Percentiles rank a stretch among this genome's conserved stretches.
Evolutionary conservation across 2,888 invertebrate genomes (phyloP).

Genomic region (Pyrochroa serraticornis): DNA sequence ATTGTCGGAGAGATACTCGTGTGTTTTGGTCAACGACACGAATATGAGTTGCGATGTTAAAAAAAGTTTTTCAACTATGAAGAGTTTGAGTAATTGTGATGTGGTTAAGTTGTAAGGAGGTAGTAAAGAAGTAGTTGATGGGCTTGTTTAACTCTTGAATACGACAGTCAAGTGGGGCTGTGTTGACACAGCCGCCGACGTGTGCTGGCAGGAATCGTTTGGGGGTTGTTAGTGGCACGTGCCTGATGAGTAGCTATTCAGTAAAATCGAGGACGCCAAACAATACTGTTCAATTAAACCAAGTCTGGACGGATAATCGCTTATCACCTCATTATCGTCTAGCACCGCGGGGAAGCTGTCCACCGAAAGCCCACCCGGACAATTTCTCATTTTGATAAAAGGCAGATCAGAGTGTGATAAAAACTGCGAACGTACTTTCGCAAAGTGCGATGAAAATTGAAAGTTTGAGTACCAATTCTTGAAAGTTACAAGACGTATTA

Average conservation of each 20-base stretch:
- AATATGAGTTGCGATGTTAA: too few relatives aligned
- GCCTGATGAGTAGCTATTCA: slow-evolving; percentile 33
- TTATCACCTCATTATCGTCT: slow-evolving; percentile 34
- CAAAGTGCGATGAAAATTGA: too few relatives aligned
- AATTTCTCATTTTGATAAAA: too few relatives aligned
- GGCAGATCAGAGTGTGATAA: too few relatives aligned
- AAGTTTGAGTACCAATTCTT: too few relatives aligned
- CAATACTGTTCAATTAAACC: slow-evolving; percentile 31
- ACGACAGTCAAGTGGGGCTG: slow-evolving; percentile 20
- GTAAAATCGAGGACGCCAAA: slow-evolving; percentile 25
- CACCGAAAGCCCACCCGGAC: not conserved
- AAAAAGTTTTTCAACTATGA: not conserved
- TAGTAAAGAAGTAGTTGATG: not conserved
- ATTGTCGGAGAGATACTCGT: not conserved
- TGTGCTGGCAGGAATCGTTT: slow-evolving; percentile 18
- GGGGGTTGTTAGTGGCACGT: slow-evolving; percentile 33
- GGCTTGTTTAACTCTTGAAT: not conserved
- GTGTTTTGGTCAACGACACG: slow-evolving; percentile 1
- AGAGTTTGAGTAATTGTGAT: not conserved
- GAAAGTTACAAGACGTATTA: too few relatives aligned
- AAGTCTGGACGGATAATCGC: slow-evolving; percentile 25
- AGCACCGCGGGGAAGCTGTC: slow-evolving; percentile 11
- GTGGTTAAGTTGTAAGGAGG: too few relatives aligned
- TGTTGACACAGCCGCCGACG: slow-evolving; percentile 12
- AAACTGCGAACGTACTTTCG: too few relatives aligned